phyloP scores from a whole-genome alignment of 2,888 invertebrate genomes.

The Malthinus flaveolus region DNA sequence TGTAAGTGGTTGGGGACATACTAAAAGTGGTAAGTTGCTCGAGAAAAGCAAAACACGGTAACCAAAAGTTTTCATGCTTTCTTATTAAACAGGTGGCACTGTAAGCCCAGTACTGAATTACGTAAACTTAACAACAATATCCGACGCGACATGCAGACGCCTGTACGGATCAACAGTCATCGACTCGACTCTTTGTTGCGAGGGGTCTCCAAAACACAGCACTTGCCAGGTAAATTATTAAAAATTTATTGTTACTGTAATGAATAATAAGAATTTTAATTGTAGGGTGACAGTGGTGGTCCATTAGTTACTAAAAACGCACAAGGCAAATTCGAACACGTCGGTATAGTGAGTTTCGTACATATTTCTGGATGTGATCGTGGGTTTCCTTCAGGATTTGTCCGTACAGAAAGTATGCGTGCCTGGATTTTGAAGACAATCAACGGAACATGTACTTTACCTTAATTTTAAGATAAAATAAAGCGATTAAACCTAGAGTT shows the following conservation, averaged over 20 bases:
- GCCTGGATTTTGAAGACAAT: constrained; percentile 35
- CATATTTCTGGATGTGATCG: constrained; percentile 38
- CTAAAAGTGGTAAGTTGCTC: constrained; percentile 31
- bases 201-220: constrained; percentile 36
- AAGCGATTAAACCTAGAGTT: no score
- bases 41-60: no score
- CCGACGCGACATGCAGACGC: constrained; percentile 36
- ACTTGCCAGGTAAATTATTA: constrained; percentile 42
- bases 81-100: background rate
- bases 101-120: constrained; percentile 32
- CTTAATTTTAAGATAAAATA: no score
- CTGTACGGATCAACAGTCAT: constrained; percentile 35
- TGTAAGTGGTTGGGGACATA: constrained; percentile 42
- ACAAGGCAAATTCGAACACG: constrained; percentile 30
- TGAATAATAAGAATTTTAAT: constrained; percentile 1
- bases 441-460: background rate
- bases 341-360: constrained; percentile 44
- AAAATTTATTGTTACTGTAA: background rate
- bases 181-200: constrained; percentile 38
- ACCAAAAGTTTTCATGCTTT: no score
- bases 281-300: constrained; percentile 46
- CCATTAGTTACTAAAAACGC: constrained; percentile 35
- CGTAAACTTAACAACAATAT: constrained; percentile 38
- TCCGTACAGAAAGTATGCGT: constrained; percentile 36
- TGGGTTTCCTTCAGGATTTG: constrained; percentile 43